Base-by-base conservation (phyloP, 2,888 invertebrate genomes). In the Scaptomyza reducta region DNA sequence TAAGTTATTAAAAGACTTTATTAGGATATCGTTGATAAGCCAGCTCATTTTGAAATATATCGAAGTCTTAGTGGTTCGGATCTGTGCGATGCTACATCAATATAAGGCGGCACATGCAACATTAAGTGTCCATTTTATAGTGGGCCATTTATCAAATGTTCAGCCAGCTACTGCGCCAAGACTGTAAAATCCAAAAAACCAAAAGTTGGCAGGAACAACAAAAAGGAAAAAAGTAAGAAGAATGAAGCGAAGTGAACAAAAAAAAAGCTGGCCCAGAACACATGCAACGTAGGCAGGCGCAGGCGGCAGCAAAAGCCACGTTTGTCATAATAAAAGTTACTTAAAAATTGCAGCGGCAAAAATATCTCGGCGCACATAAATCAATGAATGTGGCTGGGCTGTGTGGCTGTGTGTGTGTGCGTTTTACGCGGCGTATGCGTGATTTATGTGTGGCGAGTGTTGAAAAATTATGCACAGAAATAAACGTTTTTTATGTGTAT, bases 301-400 rank as follows among this genome's bases (percentile, higher is more conserved):
- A n/a, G n/a, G n/a, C n/a, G n/a, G n/a, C n/a, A n/a, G n/a, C n/a
- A 57, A 44, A 51, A 58, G 47, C 41, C 60, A 63, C 70, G 82
- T 85, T 82, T 82, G 80, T 85, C 86, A 85, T 82, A 85, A 82
- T 82, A 82, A 82, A 82, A 74, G 77, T 82, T 82, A 79, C 77
- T 82, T 82, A 74, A 85, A 82, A 85, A 70, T 69, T 72, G 79
- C 57, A 69, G 62, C 55, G 60, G 56, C 49, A 55, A 62, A 55
- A 62, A 76, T 79, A 82, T 82, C 79, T 71, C 40, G 42, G 53
- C 63, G 70, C 41, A 58, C 80, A 86, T 79, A 82, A 86, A 82
- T 82, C 83, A 82, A 79, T 83, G 63, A 46, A 59, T 70, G 60
- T 45, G 58, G 53, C 50, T 41, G 41, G 42, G 22, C 49, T 33